These are phyloP conservation scores for Sturnira hondurensis DNA, from an alignment of 2,113 vertebrate species.

Conservation along the genomic window DNA sequence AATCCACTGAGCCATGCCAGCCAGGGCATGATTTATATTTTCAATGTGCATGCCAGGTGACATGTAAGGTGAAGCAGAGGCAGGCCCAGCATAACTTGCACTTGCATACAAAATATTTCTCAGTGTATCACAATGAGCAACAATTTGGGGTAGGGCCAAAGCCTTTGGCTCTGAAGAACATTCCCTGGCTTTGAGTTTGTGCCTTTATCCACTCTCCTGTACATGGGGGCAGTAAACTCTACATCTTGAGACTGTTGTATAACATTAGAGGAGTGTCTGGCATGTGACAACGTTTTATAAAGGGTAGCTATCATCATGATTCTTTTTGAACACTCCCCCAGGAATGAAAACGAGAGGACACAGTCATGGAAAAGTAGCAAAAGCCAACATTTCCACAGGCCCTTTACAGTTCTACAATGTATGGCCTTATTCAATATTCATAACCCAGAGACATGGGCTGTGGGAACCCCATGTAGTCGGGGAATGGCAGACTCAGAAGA, in stretches of 20 bases:
- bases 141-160: not conserved
- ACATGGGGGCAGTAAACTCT: not conserved
- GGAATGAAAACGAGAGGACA: not conserved
- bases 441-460: not conserved
- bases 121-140: not conserved
- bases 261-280: not conserved
- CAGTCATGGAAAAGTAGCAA: not conserved
- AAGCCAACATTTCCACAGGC: not conserved
- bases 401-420: not conserved
- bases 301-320: not conserved
- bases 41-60: not conserved
- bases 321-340: not conserved
- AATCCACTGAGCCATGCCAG: too few relatives aligned
- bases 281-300: not conserved
- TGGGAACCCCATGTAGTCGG: not conserved
- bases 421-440: not conserved
- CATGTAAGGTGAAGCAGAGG: not conserved
- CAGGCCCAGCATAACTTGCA: not conserved
- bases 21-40: not conserved
- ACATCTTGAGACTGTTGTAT: not conserved
- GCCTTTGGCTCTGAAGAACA: not conserved
- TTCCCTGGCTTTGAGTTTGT: not conserved
- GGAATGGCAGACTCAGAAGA: not conserved
- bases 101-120: not conserved
- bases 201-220: not conserved